These are phyloP conservation scores for Pinctada fucata DNA, from an alignment of 2,888 invertebrate species.

Conservation along the genomic window DNA sequence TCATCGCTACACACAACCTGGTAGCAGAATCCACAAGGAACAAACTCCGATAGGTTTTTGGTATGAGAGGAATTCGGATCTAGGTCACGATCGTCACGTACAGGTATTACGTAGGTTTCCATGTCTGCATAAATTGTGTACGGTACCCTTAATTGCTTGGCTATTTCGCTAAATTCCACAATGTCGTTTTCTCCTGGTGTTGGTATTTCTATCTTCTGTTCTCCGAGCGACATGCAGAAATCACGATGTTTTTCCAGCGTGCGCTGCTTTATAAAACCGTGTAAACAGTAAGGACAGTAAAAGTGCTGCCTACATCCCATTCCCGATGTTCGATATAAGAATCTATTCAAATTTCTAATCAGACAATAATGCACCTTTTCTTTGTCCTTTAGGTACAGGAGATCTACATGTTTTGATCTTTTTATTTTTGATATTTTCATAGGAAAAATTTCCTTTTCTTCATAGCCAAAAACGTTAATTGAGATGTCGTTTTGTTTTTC, in stretches of 20 bases:
- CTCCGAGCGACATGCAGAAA: conserved; percentile 35
- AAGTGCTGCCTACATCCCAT: not conserved
- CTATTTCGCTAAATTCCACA: conserved; percentile 40
- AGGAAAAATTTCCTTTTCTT: conserved; percentile 29
- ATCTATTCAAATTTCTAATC: conserved; percentile 44
- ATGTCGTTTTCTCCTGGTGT: conserved; percentile 35
- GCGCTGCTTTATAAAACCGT: conserved; percentile 32
- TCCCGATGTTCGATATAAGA: conserved; percentile 36
- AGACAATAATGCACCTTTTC: conserved; percentile 43
- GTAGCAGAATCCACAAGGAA: conserved; percentile 38
- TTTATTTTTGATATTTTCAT: conserved; percentile 35
- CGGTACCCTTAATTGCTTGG: conserved; percentile 19
- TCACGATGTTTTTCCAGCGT: conserved; percentile 31
- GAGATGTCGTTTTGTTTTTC: conserved; percentile 45
- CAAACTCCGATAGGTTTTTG: conserved; percentile 14
- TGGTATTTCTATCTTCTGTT: conserved; percentile 41
- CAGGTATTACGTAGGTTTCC: conserved; percentile 33
- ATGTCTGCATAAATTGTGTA: conserved; percentile 23
- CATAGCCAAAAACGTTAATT: conserved; percentile 36
- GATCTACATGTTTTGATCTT: conserved; percentile 37
- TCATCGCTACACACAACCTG: conserved; percentile 35
- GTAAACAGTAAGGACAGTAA: conserved; percentile 45
- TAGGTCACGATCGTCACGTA: conserved; percentile 22
- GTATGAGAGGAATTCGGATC: conserved; percentile 18
- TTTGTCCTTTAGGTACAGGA: conserved; percentile 36